Base-by-base conservation (phyloP, 2,113 vertebrate genomes). In the Lichenostomus cassidix region DNA sequence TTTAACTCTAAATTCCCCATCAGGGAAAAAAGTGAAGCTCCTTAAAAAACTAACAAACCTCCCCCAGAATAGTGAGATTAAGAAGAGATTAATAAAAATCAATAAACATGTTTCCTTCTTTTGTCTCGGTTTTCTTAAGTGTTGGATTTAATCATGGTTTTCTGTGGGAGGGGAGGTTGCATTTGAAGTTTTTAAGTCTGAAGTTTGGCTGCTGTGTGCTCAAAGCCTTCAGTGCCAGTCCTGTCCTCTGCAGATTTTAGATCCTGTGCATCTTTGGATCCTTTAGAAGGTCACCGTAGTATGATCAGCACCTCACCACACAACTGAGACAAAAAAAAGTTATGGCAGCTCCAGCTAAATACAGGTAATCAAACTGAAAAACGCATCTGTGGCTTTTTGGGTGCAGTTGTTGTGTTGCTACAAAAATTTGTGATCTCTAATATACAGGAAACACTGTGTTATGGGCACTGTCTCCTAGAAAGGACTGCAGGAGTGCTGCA, bases 91-190 rank as follows among this genome's bases (percentile, higher is more conserved):
- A 65, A n/a, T 63, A 68, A 76, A 83, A 82, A 94, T 75, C 52
- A 68, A n/a, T 64, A 60, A 86, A 49, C 33, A 31, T 7, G 1
- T 94, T 94, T 91, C 69, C 77, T 92, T 94, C 73, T 96, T 81
- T 93, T 75, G 47, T 24, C 20, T 90, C 70, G 46, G 47, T 39
- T 93, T 92, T 94, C 81, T 22, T 76, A 27, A 12, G 10, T 53
- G 78, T 50, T 76, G 46, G 71, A 94, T 97, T 95, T 92, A 85
- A 92, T 96, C 2, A 41, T 73, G 81, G 82, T 71, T 96, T 90
- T 96, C 79, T 67, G 73, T 92, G 82, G 18, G 70, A 86, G 27
- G 4, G 52, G 87, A 96, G 27, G 71, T 94, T 93, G 81, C 42
- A n/a, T 77, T 28, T 95, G 19, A 60, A 15, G 5, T 50, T 95